Evolutionary conservation across 2,113 vertebrate species (phyloP).

Genomic region (Myocastor coypus): DNA sequence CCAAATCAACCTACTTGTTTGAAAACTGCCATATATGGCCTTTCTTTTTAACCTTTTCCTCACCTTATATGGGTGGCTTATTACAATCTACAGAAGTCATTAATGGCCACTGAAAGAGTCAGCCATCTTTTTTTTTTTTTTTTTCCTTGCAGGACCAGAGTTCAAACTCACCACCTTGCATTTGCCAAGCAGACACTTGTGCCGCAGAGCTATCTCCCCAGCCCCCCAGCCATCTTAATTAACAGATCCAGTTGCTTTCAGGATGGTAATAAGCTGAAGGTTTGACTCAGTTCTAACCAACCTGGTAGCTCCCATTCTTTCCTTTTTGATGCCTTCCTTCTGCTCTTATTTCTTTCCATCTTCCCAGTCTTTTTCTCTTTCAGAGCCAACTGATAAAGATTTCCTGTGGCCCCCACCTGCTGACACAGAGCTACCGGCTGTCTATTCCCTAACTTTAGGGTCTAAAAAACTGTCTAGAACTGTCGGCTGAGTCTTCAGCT

Average conservation of each 20-base stretch:
- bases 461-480: background rate
- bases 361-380: background rate
- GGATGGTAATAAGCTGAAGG: background rate
- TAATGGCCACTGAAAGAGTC: background rate
- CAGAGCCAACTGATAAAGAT: background rate
- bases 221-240: background rate
- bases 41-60: conserved; percentile 57
- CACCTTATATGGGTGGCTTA: background rate
- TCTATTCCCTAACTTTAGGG: background rate
- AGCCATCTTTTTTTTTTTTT: too few species aligned
- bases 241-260: background rate
- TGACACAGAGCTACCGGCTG: background rate
- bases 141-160: too few species aligned
- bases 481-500: conserved; percentile 33
- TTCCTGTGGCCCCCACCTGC: background rate
- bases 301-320: background rate
- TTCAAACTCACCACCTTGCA: too few species aligned
- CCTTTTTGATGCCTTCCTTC: background rate
- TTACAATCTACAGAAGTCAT: background rate
- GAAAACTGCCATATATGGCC: conserved; percentile 63
- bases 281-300: background rate
- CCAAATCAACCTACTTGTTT: conserved; percentile 69
- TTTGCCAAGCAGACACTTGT: too few species aligned
- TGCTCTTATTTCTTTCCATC: conserved; percentile 2
- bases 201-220: too few species aligned